Percentiles rank a stretch among this genome's conserved stretches.
Evolutionary conservation across 2,888 invertebrate species (phyloP).

Genomic region (Drosophila prolongata): DNA sequence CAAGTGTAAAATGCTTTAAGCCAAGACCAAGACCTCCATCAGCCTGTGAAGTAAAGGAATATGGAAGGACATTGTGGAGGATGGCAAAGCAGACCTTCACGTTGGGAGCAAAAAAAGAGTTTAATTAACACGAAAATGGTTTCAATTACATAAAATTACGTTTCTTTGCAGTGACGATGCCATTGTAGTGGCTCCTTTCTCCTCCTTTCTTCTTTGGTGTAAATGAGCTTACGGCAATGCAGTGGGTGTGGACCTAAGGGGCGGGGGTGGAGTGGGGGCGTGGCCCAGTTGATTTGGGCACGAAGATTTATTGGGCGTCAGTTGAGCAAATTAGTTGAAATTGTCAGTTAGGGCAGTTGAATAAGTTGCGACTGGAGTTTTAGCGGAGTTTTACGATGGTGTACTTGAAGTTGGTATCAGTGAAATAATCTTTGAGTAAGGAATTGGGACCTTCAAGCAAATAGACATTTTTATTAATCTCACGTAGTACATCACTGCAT

Average conservation of each 20-base stretch:
- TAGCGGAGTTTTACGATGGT: constrained; percentile 19
- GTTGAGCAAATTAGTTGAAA: constrained; percentile 78
- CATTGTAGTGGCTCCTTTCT: constrained; percentile 48
- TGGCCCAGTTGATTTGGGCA: constrained; percentile 75
- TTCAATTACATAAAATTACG: constrained; percentile 79
- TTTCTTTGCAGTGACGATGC: constrained; percentile 65
- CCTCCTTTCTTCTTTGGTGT: constrained; percentile 7
- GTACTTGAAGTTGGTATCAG: constrained; percentile 23
- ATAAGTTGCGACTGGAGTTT: constrained; percentile 30
- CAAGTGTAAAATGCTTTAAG: constrained; percentile 80
- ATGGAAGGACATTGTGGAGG: constrained; percentile 16
- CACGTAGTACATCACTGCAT: too few species aligned
- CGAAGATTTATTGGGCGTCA: constrained; percentile 79
- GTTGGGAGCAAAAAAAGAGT: constrained; percentile 67
- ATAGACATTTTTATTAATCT: not conserved
- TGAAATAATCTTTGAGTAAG: constrained; percentile 20
- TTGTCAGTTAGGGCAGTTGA: constrained; percentile 66
- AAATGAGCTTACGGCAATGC: constrained; percentile 31
- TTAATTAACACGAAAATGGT: constrained; percentile 80
- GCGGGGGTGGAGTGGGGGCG: constrained; percentile 38
- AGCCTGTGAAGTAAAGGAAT: constrained; percentile 14
- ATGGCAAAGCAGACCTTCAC: constrained; percentile 14
- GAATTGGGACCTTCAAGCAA: not conserved
- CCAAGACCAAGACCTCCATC: constrained; percentile 51
- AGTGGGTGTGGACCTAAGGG: constrained; percentile 12